phyloP scores from a whole-genome alignment of 2,797 vertebrate genomes.

The Miichthys miiuy region DNA sequence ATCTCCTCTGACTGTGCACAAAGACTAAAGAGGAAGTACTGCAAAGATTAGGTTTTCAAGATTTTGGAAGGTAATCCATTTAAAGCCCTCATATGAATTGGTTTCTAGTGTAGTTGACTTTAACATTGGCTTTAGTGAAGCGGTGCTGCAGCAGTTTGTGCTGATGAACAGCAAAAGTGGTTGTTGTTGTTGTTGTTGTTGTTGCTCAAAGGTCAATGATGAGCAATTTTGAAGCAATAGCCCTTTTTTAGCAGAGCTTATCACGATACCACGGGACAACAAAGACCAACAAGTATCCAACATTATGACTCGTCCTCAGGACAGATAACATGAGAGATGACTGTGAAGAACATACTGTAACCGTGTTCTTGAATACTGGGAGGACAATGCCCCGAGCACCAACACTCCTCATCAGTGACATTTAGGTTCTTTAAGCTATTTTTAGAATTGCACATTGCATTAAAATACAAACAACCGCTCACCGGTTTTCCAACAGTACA shows the following conservation, averaged over 20 bases:
- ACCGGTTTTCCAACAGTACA: not conserved
- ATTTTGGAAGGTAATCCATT: not conserved
- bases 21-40: no score
- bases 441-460: conserved; percentile 19
- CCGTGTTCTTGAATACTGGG: not conserved
- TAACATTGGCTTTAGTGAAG: no score
- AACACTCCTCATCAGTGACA: conserved; percentile 29
- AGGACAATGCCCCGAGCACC: conserved; percentile 11
- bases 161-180: not conserved
- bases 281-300: not conserved
- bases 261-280: not conserved
- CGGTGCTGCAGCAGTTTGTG: not conserved
- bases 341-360: not conserved
- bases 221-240: not conserved
- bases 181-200: no score
- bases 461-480: conserved; percentile 10
- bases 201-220: conserved; percentile 18
- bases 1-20: not conserved
- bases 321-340: conserved; percentile 15
- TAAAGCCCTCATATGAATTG: not conserved
- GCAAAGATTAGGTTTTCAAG: not conserved
- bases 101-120: not conserved
- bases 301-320: not conserved
- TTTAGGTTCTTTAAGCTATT: conserved; percentile 21
- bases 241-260: conserved; percentile 20